Evolutionary conservation across 2,113 vertebrate genomes (phyloP).

Genomic region (Apus apus): DNA sequence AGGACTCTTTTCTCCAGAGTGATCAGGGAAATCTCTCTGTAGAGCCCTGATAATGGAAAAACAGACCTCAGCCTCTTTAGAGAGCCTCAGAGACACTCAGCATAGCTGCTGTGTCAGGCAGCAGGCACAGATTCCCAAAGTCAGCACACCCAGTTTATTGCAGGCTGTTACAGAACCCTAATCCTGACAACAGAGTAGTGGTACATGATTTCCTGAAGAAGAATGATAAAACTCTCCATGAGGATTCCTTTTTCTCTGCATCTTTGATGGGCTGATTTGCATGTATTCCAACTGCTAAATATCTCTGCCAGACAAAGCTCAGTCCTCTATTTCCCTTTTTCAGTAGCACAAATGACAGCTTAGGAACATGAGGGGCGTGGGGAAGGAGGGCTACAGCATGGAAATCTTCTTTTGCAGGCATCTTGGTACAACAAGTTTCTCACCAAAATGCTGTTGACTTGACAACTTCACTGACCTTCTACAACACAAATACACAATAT

Average conservation of each 20-base stretch:
- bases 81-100: neutral
- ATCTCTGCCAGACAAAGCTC: neutral
- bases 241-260: neutral
- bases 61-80: neutral
- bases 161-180: neutral
- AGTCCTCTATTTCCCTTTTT: neutral
- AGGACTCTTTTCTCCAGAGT: neutral
- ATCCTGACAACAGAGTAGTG: neutral
- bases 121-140: neutral
- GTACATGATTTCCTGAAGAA: neutral
- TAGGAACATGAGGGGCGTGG: neutral
- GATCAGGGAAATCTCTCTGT: neutral
- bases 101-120: neutral
- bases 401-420: neutral
- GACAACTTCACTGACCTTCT: neutral
- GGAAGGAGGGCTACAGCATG: neutral
- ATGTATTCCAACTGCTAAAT: neutral
- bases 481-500: neutral
- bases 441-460: neutral
- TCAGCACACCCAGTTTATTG: neutral
- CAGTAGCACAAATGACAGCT: neutral
- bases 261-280: neutral
- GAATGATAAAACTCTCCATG: fast-evolving
- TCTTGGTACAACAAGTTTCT: neutral
- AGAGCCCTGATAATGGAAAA: neutral